These are phyloP conservation scores for Vireo altiloquus DNA, from an alignment of 2,113 vertebrate species.

Conservation along the genomic window DNA sequence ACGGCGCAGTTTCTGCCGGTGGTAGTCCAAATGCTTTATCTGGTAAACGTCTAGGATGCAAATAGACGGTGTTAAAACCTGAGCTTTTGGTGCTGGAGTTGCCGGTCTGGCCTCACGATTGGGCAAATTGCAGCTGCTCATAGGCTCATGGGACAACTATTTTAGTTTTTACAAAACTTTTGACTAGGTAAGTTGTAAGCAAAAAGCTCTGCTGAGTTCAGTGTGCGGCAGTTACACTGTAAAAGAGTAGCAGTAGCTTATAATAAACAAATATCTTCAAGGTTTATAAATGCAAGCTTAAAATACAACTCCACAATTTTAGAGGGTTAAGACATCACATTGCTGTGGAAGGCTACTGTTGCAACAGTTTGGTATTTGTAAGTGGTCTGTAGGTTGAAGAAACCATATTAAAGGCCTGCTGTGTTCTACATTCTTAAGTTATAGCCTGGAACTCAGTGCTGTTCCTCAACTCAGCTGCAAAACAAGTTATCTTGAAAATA, in stretches of 20 bases:
- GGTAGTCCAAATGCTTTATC: neutral
- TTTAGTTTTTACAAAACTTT: neutral
- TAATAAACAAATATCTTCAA: neutral
- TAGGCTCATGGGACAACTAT: neutral
- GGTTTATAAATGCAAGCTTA: neutral
- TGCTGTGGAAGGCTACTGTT: neutral
- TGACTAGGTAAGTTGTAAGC: neutral
- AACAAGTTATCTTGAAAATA: neutral
- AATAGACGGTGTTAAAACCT: neutral
- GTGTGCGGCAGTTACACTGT: accelerated
- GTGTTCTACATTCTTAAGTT: neutral
- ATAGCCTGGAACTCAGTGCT: neutral
- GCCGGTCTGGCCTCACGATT: accelerated
- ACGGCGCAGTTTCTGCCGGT: accelerated
- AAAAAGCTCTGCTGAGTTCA: neutral
- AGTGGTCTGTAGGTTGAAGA: neutral
- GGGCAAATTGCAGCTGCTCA: neutral
- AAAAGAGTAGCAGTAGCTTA: neutral
- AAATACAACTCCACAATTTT: accelerated
- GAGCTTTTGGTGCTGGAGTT: neutral
- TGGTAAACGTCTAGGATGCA: no score
- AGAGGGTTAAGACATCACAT: neutral
- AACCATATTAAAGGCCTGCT: neutral
- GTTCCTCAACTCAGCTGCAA: neutral
- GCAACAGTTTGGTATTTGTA: neutral